A percentile compares a stretch with the other conserved stretches of the same genome.
These are phyloP conservation scores for Teleiodes luculella DNA, from an alignment of 2,888 invertebrate species.

Conservation along the genomic window DNA sequence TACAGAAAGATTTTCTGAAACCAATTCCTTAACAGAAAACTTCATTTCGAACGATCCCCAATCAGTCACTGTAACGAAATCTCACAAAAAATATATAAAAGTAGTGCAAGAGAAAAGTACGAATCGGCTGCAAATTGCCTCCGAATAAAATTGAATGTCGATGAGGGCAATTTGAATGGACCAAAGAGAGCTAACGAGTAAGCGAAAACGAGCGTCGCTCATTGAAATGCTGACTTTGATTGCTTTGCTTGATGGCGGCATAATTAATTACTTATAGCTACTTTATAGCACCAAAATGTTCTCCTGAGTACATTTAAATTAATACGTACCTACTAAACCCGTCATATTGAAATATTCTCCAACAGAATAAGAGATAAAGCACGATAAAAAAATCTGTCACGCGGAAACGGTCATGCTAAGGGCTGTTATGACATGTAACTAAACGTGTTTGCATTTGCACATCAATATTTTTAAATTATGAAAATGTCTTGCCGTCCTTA, in stretches of 20 bases:
- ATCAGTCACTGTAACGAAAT: neutral
- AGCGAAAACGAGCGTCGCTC: constrained; percentile 24
- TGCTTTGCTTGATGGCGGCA: constrained; percentile 2
- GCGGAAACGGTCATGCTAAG: no score
- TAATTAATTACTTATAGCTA: neutral
- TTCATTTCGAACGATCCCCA: neutral
- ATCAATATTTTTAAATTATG: no score
- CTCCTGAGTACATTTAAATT: neutral
- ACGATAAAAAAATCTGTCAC: no score
- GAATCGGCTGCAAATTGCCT: constrained; percentile 32
- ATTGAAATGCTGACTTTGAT: constrained; percentile 21
- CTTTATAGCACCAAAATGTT: neutral
- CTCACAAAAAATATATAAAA: neutral
- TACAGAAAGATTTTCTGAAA: no score
- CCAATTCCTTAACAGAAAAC: no score
- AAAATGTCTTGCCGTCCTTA: no score
- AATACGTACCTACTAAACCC: neutral
- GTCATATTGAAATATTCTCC: no score
- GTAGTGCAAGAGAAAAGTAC: neutral
- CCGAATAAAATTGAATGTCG: constrained; percentile 38
- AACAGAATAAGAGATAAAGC: no score
- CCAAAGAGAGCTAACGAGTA: constrained; percentile 35
- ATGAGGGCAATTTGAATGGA: constrained; percentile 35
- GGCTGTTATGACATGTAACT: no score
- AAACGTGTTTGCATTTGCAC: no score